Evolutionary conservation across 2,888 invertebrate genomes (phyloP).

Genomic region (Taphrorychus bicolor): DNA sequence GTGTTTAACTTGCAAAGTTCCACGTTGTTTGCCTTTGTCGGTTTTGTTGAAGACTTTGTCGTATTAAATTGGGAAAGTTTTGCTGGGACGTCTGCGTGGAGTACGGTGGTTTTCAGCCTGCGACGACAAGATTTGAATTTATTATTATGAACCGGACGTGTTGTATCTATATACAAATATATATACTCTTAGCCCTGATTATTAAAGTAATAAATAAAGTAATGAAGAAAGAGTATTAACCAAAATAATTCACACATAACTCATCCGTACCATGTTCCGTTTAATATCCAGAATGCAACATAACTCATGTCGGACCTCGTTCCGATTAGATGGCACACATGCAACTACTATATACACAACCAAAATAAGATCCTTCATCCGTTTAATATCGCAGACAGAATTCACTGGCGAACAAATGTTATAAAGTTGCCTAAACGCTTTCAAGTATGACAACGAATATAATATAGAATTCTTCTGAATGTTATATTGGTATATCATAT

Average conservation of each 20-base stretch:
- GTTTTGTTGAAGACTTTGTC: constrained; percentile 5
- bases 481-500: no score
- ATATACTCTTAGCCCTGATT: no score
- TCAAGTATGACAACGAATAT: no score
- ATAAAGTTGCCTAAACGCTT: background rate
- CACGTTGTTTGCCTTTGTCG: constrained; percentile 15
- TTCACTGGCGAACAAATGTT: background rate
- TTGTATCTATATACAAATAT: no score
- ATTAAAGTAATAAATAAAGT: no score
- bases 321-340: background rate
- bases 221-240: no score
- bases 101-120: background rate
- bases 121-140: background rate
- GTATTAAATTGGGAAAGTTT: constrained; percentile 17
- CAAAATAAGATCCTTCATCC: constrained; percentile 2
- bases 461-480: no score
- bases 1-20: constrained; percentile 23
- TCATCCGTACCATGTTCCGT: background rate
- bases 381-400: background rate
- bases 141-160: background rate
- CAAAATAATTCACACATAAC: no score
- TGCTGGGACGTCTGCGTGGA: background rate
- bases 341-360: constrained; percentile 1
- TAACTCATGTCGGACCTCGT: constrained; percentile 2
- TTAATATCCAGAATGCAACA: constrained; percentile 3